Evolutionary conservation across 1,140 invertebrate genomes (phyloP).

Genomic region (Tetramorium parvispinum): DNA sequence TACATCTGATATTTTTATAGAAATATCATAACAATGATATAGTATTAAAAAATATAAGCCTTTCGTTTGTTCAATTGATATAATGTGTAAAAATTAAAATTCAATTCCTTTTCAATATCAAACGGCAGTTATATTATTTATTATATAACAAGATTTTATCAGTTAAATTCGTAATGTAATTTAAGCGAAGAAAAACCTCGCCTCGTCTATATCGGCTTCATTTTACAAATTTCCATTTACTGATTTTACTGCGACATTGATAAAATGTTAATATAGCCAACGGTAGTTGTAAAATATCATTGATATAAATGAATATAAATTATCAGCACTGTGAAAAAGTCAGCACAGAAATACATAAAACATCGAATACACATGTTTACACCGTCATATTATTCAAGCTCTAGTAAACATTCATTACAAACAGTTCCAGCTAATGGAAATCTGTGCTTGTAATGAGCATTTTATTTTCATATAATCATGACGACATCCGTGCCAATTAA

Average conservation of each 20-base stretch:
- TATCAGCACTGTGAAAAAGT: not conserved
- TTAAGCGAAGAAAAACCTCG: not conserved
- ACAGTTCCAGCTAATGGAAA: slow-evolving; percentile 34
- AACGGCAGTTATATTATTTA: not conserved
- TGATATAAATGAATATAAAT: slow-evolving; percentile 1
- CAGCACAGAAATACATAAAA: slow-evolving; percentile 7
- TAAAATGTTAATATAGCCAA: not conserved
- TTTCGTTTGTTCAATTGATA: not conserved
- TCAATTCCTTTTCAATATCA: not conserved
- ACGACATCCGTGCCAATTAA: slow-evolving; percentile 44
- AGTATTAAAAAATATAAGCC: too few relatives aligned
- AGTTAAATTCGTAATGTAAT: slow-evolving; percentile 18
- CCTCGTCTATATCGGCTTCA: not conserved
- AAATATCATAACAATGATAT: slow-evolving; percentile 4
- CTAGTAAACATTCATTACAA: slow-evolving; percentile 29
- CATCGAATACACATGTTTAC: not conserved
- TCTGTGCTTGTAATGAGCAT: slow-evolving; percentile 46
- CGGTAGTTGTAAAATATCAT: not conserved
- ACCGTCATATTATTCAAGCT: slow-evolving; percentile 13
- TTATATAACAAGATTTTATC: not conserved
- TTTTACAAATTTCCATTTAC: slow-evolving; percentile 2
- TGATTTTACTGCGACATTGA: not conserved
- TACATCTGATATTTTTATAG: not conserved
- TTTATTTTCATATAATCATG: slow-evolving; percentile 52
- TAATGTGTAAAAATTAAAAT: not conserved